Base-by-base conservation (phyloP, 2,888 invertebrate species). In the Phyto melanocephala region DNA sequence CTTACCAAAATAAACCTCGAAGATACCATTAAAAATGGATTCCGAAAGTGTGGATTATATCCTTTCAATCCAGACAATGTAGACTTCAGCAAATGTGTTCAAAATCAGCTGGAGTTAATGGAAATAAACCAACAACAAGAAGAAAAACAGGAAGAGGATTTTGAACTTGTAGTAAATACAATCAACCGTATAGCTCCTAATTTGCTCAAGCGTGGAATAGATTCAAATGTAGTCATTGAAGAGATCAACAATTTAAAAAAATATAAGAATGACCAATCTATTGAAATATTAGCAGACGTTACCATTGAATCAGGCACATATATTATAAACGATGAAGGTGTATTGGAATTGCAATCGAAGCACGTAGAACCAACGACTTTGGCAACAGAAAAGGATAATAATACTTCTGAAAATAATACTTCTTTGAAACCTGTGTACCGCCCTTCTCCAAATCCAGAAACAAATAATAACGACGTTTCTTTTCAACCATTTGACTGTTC, bases 31-130 rank as follows among this genome's bases (percentile, higher is more conserved):
- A 63, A 65, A 17, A 62, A 74, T 54, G 52, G 54, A 0, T 65
- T 70, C 45, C 33, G 70, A 17, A 77, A 77, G 8, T 78, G 77
- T 47, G 70, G 68, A 6, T 54, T 77, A 24, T 77, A 54, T n/a
- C 62, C 70, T n/a, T 70, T 70, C 7, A 70, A 70, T n/a, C 76
- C 60, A 8, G 63, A 74, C 3, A 74, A 74, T 33, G 74, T 63
- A 2, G 63, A 37, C 37, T 74, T 45, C n/a, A 54, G 42, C 6
- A 70, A 77, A 47, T 77, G 62, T 45, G 42, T 70, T 1, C 35
- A 22, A 63, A 77, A 70, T 28, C 24, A 60, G 3, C 42, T 60
- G 4, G 62, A 77, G 33, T 0, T 35, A 58, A 54, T 81, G n/a
- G n/a, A n/a, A n/a, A 42, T 8, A 40, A 0, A 37, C 75, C 58